A percentile compares a stretch with the other conserved stretches of the same genome.
Evolutionary conservation across 2,888 invertebrate species (phyloP).

Genomic region (Macaria notata): DNA sequence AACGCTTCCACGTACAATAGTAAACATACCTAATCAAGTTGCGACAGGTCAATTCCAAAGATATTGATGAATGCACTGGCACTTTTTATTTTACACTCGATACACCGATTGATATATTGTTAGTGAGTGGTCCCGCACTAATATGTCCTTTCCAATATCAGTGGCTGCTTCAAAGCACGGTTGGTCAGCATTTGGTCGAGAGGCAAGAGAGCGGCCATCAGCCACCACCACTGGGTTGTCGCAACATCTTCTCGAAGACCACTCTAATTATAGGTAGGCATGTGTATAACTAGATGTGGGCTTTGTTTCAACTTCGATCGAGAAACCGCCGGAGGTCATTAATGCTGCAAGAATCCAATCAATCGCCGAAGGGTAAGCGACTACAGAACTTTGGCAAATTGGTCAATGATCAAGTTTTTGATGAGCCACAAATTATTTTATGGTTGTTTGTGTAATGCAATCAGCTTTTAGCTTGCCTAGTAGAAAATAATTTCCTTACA

Average conservation of each 20-base stretch:
- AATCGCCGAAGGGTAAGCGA: too few relatives aligned
- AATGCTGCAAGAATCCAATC: background rate
- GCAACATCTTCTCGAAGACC: conserved; percentile 31
- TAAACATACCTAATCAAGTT: conserved; percentile 12
- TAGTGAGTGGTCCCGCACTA: conserved; percentile 7
- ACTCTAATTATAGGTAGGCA: conserved; percentile 14
- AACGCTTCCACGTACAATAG: background rate
- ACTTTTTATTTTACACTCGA: background rate
- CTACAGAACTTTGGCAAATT: too few relatives aligned
- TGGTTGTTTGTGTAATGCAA: too few relatives aligned
- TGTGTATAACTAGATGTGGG: conserved; percentile 1
- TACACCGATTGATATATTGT: conserved; percentile 3
- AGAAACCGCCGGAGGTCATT: conserved; percentile 2
- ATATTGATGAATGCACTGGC: conserved; percentile 12
- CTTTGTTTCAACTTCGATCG: conserved; percentile 6
- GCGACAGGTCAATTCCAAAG: conserved; percentile 15
- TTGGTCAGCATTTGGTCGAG: conserved; percentile 39
- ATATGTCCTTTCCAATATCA: conserved; percentile 13
- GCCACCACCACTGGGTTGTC: conserved; percentile 41
- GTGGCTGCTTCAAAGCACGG: conserved; percentile 37
- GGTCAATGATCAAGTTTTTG: too few relatives aligned
- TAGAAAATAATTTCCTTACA: too few relatives aligned
- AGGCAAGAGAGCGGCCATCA: conserved; percentile 38
- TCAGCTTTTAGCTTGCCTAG: too few relatives aligned
- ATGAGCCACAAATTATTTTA: too few relatives aligned